Base-by-base conservation (phyloP, 2,113 vertebrate species). In the Sturnira hondurensis region DNA sequence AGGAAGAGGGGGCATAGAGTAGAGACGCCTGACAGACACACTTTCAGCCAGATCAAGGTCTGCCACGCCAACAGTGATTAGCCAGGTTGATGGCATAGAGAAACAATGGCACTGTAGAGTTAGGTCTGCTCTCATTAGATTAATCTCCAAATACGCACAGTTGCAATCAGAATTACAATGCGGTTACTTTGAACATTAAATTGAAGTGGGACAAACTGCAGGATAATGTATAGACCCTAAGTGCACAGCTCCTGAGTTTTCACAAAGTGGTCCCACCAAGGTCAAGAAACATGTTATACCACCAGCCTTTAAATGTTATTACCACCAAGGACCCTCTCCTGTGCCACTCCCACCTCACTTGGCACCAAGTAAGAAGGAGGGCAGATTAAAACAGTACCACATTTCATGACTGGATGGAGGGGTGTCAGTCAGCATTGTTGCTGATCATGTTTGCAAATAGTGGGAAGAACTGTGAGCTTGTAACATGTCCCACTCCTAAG, bases 51-150 rank as follows among this genome's bases (percentile, higher is more conserved):
- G 12, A 28, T 56, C 63, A 33, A 22, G n/a, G 67, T 83, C 41
- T 11, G 1, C 41, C 4, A 1, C 0, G 10, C 5, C 28, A 9
- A 7, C 24, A 3, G 65, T 15, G 28, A n/a, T 38, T 5, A 52
- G 20, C 41, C 89, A 45, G 5, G 14, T 28, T 26, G 43, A n/a
- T 9, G 28, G 70, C 9, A 14, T 50, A 45, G 28, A 67, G 45
- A 47, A 8, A 67, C 20, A 15, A 5, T 45, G 33, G 20, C 7
- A 11, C 82, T 36, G 10, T 50, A 67, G 16, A 85, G 45, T 50
- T 16, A 20, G n/a, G n/a, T 85, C 82, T 85, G 58, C 58, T 47
- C 43, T 36, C 31, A 43, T 41, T 65, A 16, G 67, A 26, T 84
- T 65, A 47, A 84, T 67, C 56, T 4, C n/a, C 19, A 36, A 20